phyloP scores from a whole-genome alignment of 2,113 vertebrate species.

The Sisor rabdophorus region DNA sequence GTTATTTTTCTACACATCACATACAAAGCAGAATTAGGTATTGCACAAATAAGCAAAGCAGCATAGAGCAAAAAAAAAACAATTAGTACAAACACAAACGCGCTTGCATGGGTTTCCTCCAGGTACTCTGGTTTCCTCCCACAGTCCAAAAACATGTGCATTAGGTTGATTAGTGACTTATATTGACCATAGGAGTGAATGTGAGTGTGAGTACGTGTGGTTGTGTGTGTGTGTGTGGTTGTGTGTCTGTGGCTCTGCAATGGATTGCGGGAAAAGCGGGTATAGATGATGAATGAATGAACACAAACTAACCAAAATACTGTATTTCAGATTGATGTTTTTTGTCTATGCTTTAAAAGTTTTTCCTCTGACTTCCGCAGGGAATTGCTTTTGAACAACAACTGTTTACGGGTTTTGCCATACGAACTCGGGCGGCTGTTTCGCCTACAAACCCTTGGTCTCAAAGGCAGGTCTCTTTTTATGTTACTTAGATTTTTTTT shows the following conservation, averaged over 20 bases:
- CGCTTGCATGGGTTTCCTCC: too few species aligned
- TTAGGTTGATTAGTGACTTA: too few species aligned
- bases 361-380: slow-evolving; percentile 62
- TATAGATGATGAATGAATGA: too few species aligned
- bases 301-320: not conserved
- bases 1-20: not conserved
- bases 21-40: not conserved
- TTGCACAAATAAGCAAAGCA: not conserved
- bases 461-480: slow-evolving; percentile 80
- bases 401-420: slow-evolving; percentile 99
- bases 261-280: too few species aligned
- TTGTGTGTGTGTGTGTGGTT: too few species aligned
- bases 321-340: not conserved
- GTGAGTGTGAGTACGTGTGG: too few species aligned
- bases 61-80: not conserved
- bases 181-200: too few species aligned
- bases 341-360: not conserved
- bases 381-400: slow-evolving; percentile 99
- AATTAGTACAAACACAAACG: too few species aligned
- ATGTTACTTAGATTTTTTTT: not conserved
- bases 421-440: slow-evolving; percentile 99
- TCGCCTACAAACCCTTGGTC: slow-evolving; percentile 93
- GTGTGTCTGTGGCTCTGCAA: too few species aligned
- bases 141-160: too few species aligned
- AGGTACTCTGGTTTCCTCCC: too few species aligned